Conservation (phyloP, 2,888 invertebrate genomes). For the Orchestes rusci region DNA sequence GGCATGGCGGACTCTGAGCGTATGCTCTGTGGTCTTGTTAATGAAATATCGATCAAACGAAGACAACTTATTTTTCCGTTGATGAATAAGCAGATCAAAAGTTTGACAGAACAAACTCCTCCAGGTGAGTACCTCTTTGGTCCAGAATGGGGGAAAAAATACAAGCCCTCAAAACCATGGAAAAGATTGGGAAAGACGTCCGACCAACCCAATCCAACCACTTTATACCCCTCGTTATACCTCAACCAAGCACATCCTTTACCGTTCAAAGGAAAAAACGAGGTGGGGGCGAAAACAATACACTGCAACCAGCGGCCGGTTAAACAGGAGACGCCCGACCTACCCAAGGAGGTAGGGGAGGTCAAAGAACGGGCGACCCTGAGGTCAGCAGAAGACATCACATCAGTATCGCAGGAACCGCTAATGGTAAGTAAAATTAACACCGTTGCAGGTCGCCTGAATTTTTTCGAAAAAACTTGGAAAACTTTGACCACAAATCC, state of each 20-base stretch:
- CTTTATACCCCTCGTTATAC: background rate
- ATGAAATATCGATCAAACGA: background rate
- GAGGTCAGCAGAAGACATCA: background rate
- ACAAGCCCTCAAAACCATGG: background rate
- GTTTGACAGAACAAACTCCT: background rate
- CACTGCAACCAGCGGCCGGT: background rate
- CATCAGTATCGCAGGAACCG: background rate
- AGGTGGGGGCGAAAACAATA: background rate
- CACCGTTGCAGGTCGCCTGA: background rate
- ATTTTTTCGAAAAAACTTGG: background rate
- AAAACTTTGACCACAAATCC: background rate
- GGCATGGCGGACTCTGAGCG: conserved; percentile 9
- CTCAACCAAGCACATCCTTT: too few species aligned
- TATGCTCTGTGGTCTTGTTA: background rate
- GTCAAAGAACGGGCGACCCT: conserved; percentile 10
- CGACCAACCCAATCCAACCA: background rate
- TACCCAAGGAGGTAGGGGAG: conserved; percentile 4
- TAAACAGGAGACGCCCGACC: conserved; percentile 15
- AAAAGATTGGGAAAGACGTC: background rate
- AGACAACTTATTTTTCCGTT: background rate
- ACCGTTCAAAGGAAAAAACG: background rate
- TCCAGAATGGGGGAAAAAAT: background rate
- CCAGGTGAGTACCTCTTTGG: background rate
- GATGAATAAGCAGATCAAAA: too few species aligned
- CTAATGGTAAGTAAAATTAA: background rate